These are phyloP conservation scores for Priapulus caudatus DNA, from an alignment of 2,888 invertebrate genomes.

Conservation along the genomic window DNA sequence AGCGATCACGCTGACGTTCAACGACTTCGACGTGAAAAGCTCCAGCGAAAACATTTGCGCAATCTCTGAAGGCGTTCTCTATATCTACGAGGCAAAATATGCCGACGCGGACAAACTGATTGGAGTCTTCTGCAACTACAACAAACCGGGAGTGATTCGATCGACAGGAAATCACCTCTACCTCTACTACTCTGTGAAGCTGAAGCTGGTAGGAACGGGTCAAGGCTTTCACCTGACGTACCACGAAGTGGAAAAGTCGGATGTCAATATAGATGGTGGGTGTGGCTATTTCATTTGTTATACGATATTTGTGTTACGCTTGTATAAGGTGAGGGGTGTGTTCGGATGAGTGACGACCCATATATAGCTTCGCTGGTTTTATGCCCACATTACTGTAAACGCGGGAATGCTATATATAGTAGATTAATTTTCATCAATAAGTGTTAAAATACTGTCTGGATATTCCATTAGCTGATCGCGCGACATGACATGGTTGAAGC, in stretches of 20 bases:
- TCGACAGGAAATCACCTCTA: conserved; percentile 19
- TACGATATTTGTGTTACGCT: too few species aligned
- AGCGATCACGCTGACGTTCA: conserved; percentile 24
- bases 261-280: conserved; percentile 9
- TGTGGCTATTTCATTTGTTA: neutral
- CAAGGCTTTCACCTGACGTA: conserved; percentile 26
- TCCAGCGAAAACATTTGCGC: conserved; percentile 23
- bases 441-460: too few species aligned
- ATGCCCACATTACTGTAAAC: too few species aligned
- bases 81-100: conserved; percentile 20
- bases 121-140: conserved; percentile 25
- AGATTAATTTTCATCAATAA: too few species aligned
- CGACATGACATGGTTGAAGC: too few species aligned
- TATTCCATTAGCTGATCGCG: too few species aligned
- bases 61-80: conserved; percentile 20
- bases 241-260: conserved; percentile 15
- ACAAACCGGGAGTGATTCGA: conserved; percentile 22
- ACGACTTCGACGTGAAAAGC: conserved; percentile 25
- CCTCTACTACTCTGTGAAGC: conserved; percentile 20
- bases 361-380: too few species aligned
- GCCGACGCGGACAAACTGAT: conserved; percentile 13
- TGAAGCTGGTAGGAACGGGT: conserved; percentile 26
- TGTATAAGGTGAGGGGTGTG: too few species aligned
- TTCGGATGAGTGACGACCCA: too few species aligned
- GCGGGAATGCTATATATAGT: too few species aligned